Conservation (phyloP, 2,888 invertebrate species). For the Heliconius ismenius region DNA sequence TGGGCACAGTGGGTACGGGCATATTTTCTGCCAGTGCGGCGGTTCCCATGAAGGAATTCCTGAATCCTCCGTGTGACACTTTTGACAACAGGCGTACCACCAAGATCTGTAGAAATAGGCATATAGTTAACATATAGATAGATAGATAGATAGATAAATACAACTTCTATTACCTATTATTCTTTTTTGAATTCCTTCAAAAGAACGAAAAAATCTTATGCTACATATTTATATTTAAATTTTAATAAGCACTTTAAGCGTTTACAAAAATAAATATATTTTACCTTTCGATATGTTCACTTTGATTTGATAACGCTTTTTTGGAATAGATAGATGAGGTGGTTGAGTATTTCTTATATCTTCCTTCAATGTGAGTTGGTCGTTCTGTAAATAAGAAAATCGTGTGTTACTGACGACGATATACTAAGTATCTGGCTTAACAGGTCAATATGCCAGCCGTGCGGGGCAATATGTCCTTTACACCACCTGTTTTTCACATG, state of each 20-base stretch:
- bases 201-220: background rate
- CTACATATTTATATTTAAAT: background rate
- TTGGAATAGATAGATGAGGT: slow-evolving; percentile 78
- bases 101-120: slow-evolving; percentile 84
- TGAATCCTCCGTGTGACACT: slow-evolving; percentile 88
- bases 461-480: slow-evolving; percentile 48
- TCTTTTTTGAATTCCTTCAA: too few species aligned
- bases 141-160: background rate
- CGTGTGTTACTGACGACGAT: slow-evolving; percentile 46
- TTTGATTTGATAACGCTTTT: slow-evolving; percentile 74
- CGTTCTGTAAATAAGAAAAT: slow-evolving; percentile 65
- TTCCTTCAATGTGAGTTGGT: slow-evolving; percentile 76
- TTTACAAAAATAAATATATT: background rate
- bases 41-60: slow-evolving; percentile 91
- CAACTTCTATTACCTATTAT: background rate
- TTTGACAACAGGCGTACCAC: slow-evolving; percentile 90
- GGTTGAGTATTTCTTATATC: slow-evolving; percentile 78
- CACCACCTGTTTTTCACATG: slow-evolving; percentile 37
- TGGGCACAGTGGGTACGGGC: slow-evolving; percentile 92
- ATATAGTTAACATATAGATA: background rate
- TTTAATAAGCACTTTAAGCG: background rate
- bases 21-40: slow-evolving; percentile 88
- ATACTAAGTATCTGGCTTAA: background rate
- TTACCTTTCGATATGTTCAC: slow-evolving; percentile 78
- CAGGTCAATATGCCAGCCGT: slow-evolving; percentile 42